Evolutionary conservation across 2,797 vertebrate species (phyloP).

Genomic region (Alfaro cultratus): DNA sequence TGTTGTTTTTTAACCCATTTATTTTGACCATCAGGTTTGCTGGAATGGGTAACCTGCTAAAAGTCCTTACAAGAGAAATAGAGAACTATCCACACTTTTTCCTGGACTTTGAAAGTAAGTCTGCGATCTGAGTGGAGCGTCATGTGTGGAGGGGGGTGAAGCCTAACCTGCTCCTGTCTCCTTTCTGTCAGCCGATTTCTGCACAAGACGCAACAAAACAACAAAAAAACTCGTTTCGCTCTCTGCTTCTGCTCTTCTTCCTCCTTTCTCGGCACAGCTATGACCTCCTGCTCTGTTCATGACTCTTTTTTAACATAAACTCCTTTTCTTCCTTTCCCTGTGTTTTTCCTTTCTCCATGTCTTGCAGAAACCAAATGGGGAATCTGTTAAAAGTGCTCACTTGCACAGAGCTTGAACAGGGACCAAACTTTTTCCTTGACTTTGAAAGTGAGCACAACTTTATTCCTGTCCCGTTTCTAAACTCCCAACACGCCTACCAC

Average conservation of each 20-base stretch:
- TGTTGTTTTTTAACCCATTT: slow-evolving; percentile 59
- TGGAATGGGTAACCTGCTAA: slow-evolving; percentile 99
- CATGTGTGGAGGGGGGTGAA: slow-evolving; percentile 1
- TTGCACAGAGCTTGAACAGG: slow-evolving; percentile 96
- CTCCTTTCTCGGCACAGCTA: slow-evolving; percentile 13
- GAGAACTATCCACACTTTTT: slow-evolving; percentile 99
- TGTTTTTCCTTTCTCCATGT: slow-evolving; percentile 62
- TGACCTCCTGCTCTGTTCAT: slow-evolving; percentile 34
- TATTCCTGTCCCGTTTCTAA: slow-evolving; percentile 59
- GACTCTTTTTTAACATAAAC: slow-evolving; percentile 62
- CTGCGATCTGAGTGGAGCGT: slow-evolving; percentile 41
- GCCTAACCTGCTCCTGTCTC: slow-evolving; percentile 44
- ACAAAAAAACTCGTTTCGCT: slow-evolving; percentile 21
- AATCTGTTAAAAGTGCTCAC: slow-evolving; percentile 94
- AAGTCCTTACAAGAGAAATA: slow-evolving; percentile 99
- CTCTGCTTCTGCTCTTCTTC: slow-evolving; percentile 54
- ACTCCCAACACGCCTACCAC: slow-evolving; percentile 32
- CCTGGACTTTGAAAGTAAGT: slow-evolving; percentile 99
- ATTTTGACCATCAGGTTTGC: slow-evolving; percentile 94
- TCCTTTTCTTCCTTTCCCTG: slow-evolving; percentile 35
- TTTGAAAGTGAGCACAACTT: slow-evolving; percentile 92
- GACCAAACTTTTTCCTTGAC: slow-evolving; percentile 95
- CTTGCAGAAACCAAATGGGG: slow-evolving; percentile 91
- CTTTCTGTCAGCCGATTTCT: slow-evolving; percentile 52
- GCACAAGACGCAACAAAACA: not conserved